These are phyloP conservation scores for Cryptus viduatorius DNA, from an alignment of 2,888 invertebrate species.

Conservation along the genomic window DNA sequence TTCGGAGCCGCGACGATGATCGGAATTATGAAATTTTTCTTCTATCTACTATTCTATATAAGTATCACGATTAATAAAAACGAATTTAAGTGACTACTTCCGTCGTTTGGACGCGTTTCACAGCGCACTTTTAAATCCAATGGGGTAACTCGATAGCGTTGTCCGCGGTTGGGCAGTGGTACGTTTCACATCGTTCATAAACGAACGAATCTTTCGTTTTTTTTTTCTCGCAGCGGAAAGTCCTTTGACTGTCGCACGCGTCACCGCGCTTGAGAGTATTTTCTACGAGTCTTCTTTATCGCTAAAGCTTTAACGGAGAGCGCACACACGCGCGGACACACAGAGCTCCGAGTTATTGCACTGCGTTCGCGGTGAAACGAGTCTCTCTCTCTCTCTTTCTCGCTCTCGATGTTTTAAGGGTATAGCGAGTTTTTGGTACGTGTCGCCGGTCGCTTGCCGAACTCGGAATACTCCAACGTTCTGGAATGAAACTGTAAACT, in stretches of 20 bases:
- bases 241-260: conserved; percentile 24
- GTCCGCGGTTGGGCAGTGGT: neutral
- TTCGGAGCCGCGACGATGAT: neutral
- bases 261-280: conserved; percentile 1
- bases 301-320: conserved; percentile 15
- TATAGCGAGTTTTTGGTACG: conserved; percentile 55
- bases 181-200: conserved; percentile 21
- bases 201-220: neutral
- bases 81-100: neutral
- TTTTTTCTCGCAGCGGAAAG: neutral
- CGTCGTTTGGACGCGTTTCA: conserved; percentile 4
- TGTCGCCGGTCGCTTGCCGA: conserved; percentile 29
- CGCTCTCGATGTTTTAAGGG: conserved; percentile 47
- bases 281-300: conserved; percentile 14
- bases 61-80: conserved; percentile 24
- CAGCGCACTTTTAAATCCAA: conserved; percentile 36
- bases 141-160: conserved; percentile 24
- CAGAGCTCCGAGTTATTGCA: conserved; percentile 56
- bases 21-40: neutral
- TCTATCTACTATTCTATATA: conserved; percentile 29
- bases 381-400: neutral
- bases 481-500: conserved; percentile 61
- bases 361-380: conserved; percentile 50
- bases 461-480: conserved; percentile 47
- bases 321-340: conserved; percentile 5